Base-by-base conservation (phyloP, 2,113 vertebrate genomes). In the Phrynosoma blainvillii region DNA sequence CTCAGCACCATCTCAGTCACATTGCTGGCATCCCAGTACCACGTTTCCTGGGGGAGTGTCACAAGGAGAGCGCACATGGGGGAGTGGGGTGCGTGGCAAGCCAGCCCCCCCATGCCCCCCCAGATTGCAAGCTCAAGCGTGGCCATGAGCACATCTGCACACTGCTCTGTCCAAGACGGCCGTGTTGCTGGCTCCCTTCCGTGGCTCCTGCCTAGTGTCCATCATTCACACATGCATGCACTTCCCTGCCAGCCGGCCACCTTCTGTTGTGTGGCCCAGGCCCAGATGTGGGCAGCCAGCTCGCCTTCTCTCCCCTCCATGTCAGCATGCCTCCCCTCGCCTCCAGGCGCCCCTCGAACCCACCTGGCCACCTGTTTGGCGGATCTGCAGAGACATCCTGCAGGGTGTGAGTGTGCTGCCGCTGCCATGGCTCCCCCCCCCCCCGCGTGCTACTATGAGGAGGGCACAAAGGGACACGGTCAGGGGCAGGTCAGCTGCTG, bases 1-100 rank as follows among this genome's bases (percentile, higher is more conserved):
- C 99, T 99, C 97, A 99, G 94, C 77, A 98, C 97, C 98, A 99
- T 98, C 89, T 99, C 97, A 0, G 98, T 99, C 87, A 97, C 94
- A 0, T 99, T 99, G 84, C 98, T 98, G 79, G 97, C 96, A 0
- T 99, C 99, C 98, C 98, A 99, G 96, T 99, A 99, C 99, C 99
- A 99, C 0, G 99, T 99, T 96, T 99, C 99, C 99, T 99, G 97
- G 74, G 88, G 56, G 73, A 89, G 81, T 1, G 79, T 20, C 23
- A 54, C 27, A 23, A 65, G 77, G 42, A n/a, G 59, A 62, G 13
- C 59, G 14, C 4, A 52, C 4, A 30, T 8, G 32, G 13, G 40
- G 11, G 20, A 9, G 3, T 66, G 62, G 73, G 36, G 16, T 0
- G 4, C 30, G 32, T 5, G 40, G 59, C 25, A 7, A 23, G 25